Evolutionary conservation across 2,797 vertebrate species (phyloP), one percentile per base, ranked within the genome.

Genomic region (Lindbergichthys nudifrons): DNA sequence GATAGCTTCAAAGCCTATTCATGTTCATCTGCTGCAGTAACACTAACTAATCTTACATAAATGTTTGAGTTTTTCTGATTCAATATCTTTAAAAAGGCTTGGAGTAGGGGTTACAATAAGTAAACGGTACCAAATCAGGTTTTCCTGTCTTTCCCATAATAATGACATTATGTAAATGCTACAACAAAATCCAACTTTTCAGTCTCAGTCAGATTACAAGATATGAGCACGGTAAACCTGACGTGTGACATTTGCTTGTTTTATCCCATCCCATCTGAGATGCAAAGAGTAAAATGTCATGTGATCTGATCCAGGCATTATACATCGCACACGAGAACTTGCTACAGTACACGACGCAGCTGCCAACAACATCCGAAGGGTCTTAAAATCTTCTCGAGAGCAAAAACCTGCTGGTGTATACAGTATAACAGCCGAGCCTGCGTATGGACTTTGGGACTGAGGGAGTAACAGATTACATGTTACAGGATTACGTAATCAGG

Each of bases 221-320:
- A 32, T 1, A 32, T 47, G 10, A 18, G 14, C 41, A 16, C 13
- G 1, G 26, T 26, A 1, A 41, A 51, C 19, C 14, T 3, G 9
- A 46, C 43, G 0, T 53, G 18, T 36, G 58, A 23, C n/a, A 52
- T 14, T 43, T 21, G 14, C 5, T 41, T 1, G 7, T 48, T 70
- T 39, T 18, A 42, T 30, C 46, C 11, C 1, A 0, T 5, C 16
- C 13, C 39, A 13, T 36, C 13, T 0, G 2, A 0, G 39, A 30
- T 10, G 3, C 32, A 48, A 58, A 43, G 59, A 21, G 0, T 3
- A 12, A 45, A 30, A 36, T 23, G 16, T 63, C 0, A 50, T 63
- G 54, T 36, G 54, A 18, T 51, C 12, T 47, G 30, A 75, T 65
- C 57, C 26, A 19, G 46, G 21, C 43, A 15, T 60, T 47, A 45